These are phyloP conservation scores for Nannoperca australis DNA, from an alignment of 2,797 vertebrate genomes.

Conservation along the genomic window DNA sequence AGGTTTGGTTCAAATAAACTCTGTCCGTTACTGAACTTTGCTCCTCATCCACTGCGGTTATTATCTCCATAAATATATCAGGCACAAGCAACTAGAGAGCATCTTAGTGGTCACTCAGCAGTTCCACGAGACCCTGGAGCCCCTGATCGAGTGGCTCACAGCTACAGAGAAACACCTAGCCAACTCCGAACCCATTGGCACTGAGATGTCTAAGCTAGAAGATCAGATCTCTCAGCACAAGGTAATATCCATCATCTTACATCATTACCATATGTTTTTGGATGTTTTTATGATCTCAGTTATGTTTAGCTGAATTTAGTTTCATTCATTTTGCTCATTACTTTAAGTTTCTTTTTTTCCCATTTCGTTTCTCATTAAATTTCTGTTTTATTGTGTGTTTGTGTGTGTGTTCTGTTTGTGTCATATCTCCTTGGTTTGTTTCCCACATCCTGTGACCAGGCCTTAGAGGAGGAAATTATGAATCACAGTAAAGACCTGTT, in stretches of 20 bases:
- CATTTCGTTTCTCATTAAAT: slow-evolving; percentile 73
- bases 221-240: slow-evolving; percentile 95
- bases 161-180: slow-evolving; percentile 91
- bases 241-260: slow-evolving; percentile 77
- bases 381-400: slow-evolving; percentile 54
- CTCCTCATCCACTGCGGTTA: slow-evolving; percentile 6
- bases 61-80: slow-evolving; percentile 62
- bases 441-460: slow-evolving; percentile 80
- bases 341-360: slow-evolving; percentile 61
- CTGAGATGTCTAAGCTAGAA: slow-evolving; percentile 92
- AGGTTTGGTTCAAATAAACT: slow-evolving; percentile 1
- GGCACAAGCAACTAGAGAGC: slow-evolving; percentile 94
- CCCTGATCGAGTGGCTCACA: slow-evolving; percentile 92
- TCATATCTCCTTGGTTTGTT: slow-evolving; percentile 69
- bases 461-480: slow-evolving; percentile 94
- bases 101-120: slow-evolving; percentile 95
- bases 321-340: slow-evolving; percentile 39
- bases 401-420: slow-evolving; percentile 63
- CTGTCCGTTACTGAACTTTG: not conserved
- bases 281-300: slow-evolving; percentile 14
- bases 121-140: slow-evolving; percentile 96
- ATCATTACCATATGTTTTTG: slow-evolving; percentile 16
- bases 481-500: slow-evolving; percentile 92
- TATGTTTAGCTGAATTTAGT: slow-evolving; percentile 32
- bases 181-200: slow-evolving; percentile 94